Percentiles rank a stretch among this genome's conserved stretches.
Evolutionary conservation across 2,888 invertebrate species (phyloP).

Genomic region (Diogma glabrata): DNA sequence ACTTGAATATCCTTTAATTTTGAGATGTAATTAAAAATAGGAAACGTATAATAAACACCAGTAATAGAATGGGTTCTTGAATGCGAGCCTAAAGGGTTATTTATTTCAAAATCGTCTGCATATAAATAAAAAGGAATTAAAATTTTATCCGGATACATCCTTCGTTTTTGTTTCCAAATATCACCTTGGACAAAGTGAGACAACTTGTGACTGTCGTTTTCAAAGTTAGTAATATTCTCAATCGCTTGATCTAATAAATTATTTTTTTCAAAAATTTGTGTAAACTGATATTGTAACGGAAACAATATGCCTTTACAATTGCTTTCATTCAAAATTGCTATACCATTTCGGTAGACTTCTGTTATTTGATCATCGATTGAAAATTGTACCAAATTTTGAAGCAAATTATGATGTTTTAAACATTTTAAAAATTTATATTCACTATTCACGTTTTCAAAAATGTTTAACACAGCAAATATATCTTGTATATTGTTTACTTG

Average conservation of each 20-base stretch:
- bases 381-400: background rate
- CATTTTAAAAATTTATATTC: background rate
- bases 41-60: background rate
- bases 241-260: background rate
- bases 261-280: background rate
- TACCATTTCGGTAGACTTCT: background rate
- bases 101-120: too few species aligned
- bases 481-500: background rate
- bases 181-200: background rate
- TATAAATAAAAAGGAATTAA: constrained; percentile 1
- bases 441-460: constrained; percentile 1
- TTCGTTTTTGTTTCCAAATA: background rate
- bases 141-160: background rate
- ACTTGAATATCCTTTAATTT: background rate
- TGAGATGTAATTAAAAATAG: background rate
- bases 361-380: background rate
- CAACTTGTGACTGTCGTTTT: too few species aligned
- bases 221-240: too few species aligned
- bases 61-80: background rate
- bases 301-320: background rate
- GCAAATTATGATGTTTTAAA: background rate
- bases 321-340: background rate
- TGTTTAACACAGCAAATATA: background rate
- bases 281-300: background rate
- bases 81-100: background rate